Evolutionary conservation across 1,140 invertebrate species (phyloP), one percentile per base, ranked within the genome.

Genomic region (Pinna nobilis): DNA sequence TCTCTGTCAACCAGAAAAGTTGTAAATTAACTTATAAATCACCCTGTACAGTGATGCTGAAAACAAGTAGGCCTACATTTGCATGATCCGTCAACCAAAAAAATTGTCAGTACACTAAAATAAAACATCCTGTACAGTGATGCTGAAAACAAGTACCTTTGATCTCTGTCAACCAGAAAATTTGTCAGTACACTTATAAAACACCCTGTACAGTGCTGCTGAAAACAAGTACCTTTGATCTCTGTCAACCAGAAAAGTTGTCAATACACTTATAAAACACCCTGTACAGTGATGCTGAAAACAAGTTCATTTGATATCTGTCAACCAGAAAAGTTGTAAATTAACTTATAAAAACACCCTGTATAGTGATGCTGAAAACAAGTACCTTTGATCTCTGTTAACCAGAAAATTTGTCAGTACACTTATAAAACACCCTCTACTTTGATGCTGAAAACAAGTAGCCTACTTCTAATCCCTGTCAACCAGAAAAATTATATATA

Each of bases 261-360:
- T 25, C 53, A 49, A 13, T 5, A 25, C 23, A 51, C 23, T 20
- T 1, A 47, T 15, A 47, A 2, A 47, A 47, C 15, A 20, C 15
- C 15, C 20, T 18, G 15, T 20, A 47, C 35, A 57, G 20, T 32
- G 15, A 18, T 59, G 55, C 55, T 35, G 11, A 35, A n/a, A 15
- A 75, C 63, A 32, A 76, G 70, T 13, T 74, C 59, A 15, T 78
- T 67, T 53, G 59, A 49, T 64, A 20, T 59, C 75, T 77, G 65
- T 49, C 50, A 39, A 25, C n/a, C n/a, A n/a, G n/a, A 20, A 25
- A 4, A 63, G 23, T 28, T 50, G 32, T 25, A 64, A 49, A 13
- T 5, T 51, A 51, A 51, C 23, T 20, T 1, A 47, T 15, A 47
- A 47, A n/a, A 47, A 47, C 15, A 20, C 15, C 15, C 20, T 18